Evolutionary conservation across 2,888 invertebrate species (phyloP).

Genomic region (Sphecodes monilicornis): DNA sequence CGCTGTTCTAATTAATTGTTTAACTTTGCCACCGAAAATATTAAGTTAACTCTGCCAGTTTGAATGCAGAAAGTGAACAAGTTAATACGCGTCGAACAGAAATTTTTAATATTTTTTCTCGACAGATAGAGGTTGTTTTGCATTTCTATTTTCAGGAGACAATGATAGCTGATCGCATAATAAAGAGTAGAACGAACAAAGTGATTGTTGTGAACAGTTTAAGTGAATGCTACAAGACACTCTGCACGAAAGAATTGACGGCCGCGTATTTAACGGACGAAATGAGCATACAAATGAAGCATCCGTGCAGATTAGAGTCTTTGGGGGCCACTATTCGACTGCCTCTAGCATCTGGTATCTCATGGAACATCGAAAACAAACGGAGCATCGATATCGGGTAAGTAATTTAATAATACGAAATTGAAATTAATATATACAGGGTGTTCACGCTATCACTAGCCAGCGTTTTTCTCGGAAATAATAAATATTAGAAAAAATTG

Average conservation of each 20-base stretch:
- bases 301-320: slow-evolving; percentile 55
- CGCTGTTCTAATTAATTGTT: too few species aligned
- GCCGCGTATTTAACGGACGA: slow-evolving; percentile 51
- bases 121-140: background rate
- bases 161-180: accelerated
- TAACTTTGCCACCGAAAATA: too few species aligned
- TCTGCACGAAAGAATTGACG: slow-evolving; percentile 45
- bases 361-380: slow-evolving; percentile 63
- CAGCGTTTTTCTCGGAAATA: too few species aligned
- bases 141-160: background rate
- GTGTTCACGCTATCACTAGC: too few species aligned
- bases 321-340: slow-evolving; percentile 25
- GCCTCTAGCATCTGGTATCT: slow-evolving; percentile 64
- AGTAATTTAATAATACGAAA: slow-evolving; percentile 1
- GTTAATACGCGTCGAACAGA: too few species aligned
- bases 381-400: slow-evolving; percentile 70
- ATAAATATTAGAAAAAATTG: too few species aligned
- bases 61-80: too few species aligned
- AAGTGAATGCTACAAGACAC: slow-evolving; percentile 46
- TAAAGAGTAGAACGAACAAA: background rate
- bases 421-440: background rate
- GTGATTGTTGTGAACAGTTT: background rate
- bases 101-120: background rate
- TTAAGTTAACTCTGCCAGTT: too few species aligned
- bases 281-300: slow-evolving; percentile 31